A percentile compares a stretch with the other conserved stretches of the same genome.
These are phyloP conservation scores for Prionailurus bengalensis DNA, from an alignment of 2,113 vertebrate genomes.

Conservation along the genomic window DNA sequence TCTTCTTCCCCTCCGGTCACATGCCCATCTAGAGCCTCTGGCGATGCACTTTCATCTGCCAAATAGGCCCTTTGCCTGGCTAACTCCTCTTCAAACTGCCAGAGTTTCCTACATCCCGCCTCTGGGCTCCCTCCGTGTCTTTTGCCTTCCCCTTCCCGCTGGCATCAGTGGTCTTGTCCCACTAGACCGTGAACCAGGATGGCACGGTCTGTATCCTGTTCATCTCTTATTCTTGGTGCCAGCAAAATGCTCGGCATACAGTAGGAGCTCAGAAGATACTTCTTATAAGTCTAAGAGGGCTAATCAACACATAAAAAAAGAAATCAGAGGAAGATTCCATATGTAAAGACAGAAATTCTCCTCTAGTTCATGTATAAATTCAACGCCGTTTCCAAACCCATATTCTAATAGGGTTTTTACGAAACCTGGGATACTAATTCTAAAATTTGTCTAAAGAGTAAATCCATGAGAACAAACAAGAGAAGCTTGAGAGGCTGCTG, in stretches of 20 bases:
- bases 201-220: neutral
- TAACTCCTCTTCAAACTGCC: neutral
- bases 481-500: neutral
- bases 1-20: neutral
- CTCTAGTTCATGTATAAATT: neutral
- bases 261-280: neutral
- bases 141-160: neutral
- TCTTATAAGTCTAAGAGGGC: neutral
- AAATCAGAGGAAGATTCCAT: neutral
- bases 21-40: neutral
- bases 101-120: neutral
- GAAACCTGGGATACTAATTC: conserved; percentile 12
- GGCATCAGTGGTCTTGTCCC: neutral
- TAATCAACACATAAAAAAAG: neutral
- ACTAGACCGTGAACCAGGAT: neutral
- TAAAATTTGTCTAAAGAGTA: conserved; percentile 18
- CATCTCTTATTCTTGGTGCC: neutral
- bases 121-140: accelerated
- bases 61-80: neutral
- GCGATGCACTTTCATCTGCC: no score
- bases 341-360: neutral
- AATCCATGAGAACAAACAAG: conserved; percentile 16
- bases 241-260: neutral
- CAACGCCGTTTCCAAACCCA: neutral
- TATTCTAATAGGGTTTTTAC: neutral